phyloP scores from a whole-genome alignment of 2,113 vertebrate genomes.

The Casuarius casuarius region DNA sequence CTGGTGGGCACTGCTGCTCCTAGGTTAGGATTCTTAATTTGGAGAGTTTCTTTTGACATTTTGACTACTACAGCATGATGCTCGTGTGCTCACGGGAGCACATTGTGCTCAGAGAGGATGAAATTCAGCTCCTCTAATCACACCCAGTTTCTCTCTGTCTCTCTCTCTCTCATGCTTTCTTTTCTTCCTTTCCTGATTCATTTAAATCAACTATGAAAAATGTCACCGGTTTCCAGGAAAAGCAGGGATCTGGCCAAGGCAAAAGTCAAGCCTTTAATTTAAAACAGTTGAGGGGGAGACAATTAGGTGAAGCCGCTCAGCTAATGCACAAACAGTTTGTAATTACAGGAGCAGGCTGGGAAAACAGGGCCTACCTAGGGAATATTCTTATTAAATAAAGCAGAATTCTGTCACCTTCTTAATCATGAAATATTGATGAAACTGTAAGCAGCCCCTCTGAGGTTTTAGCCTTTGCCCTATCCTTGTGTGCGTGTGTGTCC shows the following conservation, averaged over 20 bases:
- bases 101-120: conserved; percentile 19
- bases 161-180: not conserved
- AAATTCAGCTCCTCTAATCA: not conserved
- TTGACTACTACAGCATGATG: not conserved
- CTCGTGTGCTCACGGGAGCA: not conserved
- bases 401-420: conserved; percentile 74
- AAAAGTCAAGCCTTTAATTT: conserved; percentile 61
- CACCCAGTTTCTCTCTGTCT: not conserved
- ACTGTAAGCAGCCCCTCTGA: conserved; percentile 62
- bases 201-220: conserved; percentile 37
- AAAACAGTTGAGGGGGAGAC: conserved; percentile 30
- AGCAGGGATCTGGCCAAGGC: conserved; percentile 1
- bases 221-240: conserved; percentile 32
- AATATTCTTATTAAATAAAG: conserved; percentile 73
- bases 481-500: conserved; percentile 10
- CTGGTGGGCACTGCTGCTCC: not conserved
- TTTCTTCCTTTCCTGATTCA: not conserved
- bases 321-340: conserved; percentile 57
- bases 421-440: conserved; percentile 77
- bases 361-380: conserved; percentile 54
- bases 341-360: conserved; percentile 44
- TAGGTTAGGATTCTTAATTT: not conserved
- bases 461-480: conserved; percentile 69
- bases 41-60: conserved; percentile 30
- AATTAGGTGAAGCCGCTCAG: not conserved